Evolutionary conservation across 2,888 invertebrate genomes (phyloP).

Genomic region (Cryptosula pallasiana): DNA sequence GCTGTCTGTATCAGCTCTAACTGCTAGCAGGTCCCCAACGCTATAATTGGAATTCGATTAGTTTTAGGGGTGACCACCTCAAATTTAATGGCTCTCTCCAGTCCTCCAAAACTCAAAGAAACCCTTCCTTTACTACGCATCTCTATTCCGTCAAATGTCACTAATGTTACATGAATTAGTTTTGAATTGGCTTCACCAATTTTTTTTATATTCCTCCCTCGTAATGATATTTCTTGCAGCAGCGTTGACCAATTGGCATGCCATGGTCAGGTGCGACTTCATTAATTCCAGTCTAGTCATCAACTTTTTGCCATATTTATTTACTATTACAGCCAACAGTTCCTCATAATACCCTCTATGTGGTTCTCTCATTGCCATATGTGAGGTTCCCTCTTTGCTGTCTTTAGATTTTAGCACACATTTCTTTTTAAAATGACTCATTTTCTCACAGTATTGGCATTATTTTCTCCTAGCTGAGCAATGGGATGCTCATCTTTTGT

Average conservation of each 20-base stretch:
- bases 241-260: not conserved
- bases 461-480: not conserved
- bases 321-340: not conserved
- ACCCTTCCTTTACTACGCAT: not conserved
- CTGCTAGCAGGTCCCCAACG: not conserved
- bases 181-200: too few species aligned
- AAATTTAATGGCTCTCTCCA: not conserved
- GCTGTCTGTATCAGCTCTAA: not conserved
- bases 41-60: not conserved
- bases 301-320: not conserved
- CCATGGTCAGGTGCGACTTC: not conserved
- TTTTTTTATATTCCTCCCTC: not conserved
- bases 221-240: not conserved
- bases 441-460: not conserved
- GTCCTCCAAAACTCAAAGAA: not conserved
- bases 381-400: not conserved
- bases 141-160: not conserved
- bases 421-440: not conserved
- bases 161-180: too few species aligned
- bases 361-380: not conserved
- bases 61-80: not conserved
- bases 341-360: not conserved
- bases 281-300: not conserved
- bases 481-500: not conserved
- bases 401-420: not conserved